Evolutionary conservation across 2,113 vertebrate species (phyloP).

Genomic region (Cygnus buccinator): DNA sequence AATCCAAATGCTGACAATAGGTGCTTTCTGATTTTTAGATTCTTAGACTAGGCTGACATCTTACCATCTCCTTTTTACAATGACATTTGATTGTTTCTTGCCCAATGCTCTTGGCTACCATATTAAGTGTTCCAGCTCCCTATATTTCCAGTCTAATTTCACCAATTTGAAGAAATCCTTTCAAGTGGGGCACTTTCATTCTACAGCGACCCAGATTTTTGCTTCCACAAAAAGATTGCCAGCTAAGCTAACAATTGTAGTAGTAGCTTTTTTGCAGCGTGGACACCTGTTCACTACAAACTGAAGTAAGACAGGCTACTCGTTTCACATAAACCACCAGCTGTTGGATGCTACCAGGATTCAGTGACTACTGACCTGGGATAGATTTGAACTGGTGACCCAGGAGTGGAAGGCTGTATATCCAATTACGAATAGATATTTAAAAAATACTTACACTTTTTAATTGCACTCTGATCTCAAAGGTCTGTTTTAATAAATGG

Average conservation of each 20-base stretch:
- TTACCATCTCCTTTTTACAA: not conserved
- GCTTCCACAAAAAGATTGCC: not conserved
- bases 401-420: slow-evolving; percentile 50
- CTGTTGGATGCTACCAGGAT: slow-evolving; percentile 62
- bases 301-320: slow-evolving; percentile 60
- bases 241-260: slow-evolving; percentile 46
- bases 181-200: not conserved
- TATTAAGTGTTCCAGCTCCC: not conserved
- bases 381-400: slow-evolving; percentile 65
- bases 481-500: not conserved
- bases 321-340: slow-evolving; percentile 70
- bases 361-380: slow-evolving; percentile 65
- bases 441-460: slow-evolving; percentile 10
- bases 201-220: not conserved
- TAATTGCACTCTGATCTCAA: not conserved
- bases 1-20: not conserved
- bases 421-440: slow-evolving; percentile 42
- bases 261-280: slow-evolving; percentile 5
- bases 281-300: slow-evolving; percentile 64
- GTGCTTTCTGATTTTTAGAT: not conserved
- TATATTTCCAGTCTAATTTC: not conserved
- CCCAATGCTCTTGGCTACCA: not conserved
- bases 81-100: not conserved
- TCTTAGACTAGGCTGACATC: not conserved
- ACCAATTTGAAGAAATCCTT: not conserved